These are phyloP conservation scores for Tetrao urogallus DNA, from an alignment of 2,113 vertebrate genomes.

Conservation along the genomic window DNA sequence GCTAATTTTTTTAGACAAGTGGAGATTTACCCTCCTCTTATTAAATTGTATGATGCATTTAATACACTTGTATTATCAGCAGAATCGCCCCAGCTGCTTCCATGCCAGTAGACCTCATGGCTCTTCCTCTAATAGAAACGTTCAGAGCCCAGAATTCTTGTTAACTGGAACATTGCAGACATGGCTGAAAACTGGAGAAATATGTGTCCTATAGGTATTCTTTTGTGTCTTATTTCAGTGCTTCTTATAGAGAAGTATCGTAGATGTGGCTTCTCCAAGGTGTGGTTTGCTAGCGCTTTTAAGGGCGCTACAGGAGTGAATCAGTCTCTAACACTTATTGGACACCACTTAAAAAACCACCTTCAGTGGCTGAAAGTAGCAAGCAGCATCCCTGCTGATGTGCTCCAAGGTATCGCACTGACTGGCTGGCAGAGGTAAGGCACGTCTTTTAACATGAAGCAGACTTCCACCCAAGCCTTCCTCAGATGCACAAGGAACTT, in stretches of 20 bases:
- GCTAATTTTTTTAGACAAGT: not conserved
- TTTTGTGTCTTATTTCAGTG: conserved; percentile 71
- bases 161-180: not conserved
- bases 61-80: not conserved
- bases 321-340: conserved; percentile 83
- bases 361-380: conserved; percentile 89
- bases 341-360: conserved; percentile 91
- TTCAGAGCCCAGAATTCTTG: not conserved
- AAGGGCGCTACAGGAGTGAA: conserved; percentile 90
- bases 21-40: not conserved
- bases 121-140: too few species aligned
- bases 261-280: conserved; percentile 82
- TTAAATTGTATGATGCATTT: not conserved
- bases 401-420: conserved; percentile 86
- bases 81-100: not conserved
- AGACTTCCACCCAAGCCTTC: not conserved
- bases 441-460: not conserved
- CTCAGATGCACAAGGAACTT: not conserved
- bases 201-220: not conserved
- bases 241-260: conserved; percentile 87
- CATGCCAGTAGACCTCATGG: not conserved
- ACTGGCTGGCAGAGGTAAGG: conserved; percentile 96
- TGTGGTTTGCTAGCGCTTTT: conserved; percentile 95
- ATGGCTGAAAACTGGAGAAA: not conserved
- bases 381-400: conserved; percentile 48